Evolutionary conservation across 2,888 invertebrate genomes (phyloP), one percentile per base, ranked within the genome.

Genomic region (Portevinia maculata): DNA sequence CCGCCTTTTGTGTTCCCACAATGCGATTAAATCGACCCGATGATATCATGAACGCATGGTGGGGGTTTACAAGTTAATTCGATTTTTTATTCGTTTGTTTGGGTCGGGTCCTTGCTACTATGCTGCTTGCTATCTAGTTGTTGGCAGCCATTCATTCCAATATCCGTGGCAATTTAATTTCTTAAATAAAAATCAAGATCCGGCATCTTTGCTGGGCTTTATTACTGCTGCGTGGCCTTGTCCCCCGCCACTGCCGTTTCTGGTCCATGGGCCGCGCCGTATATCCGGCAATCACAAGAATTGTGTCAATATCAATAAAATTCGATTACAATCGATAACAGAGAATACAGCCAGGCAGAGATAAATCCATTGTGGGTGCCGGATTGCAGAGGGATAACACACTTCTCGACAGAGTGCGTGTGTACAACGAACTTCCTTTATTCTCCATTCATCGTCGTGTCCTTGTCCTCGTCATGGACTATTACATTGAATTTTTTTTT

Each of bases 231-330:
- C 53, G 78, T 83, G 81, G 60, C 39, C 48, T 48, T 39, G 37
- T 9, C 8, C 30, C 21, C 3, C 11, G 6, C 44, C 41, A 9
- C 11, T 41, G 7, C 41, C 5, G 50, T 15, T 32, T 24, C 21
- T 59, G 19, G 53, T 9, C 34, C 62, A 34, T 62, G 28, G 41
- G 53, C 53, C 88, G 86, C 24, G 86, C 24, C 24, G 2, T 87
- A 88, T 88, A 88, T 87, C 87, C 88, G 87, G 87, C 89, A 89
- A 89, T 89, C 89, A 88, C 88, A 87, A 88, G 88, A 88, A 89
- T 89, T 88, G 89, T 89, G 89, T 88, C 89, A 89, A 89, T 89
- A 89, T 88, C 89, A 89, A 89, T 89, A 89, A 89, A 89, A 89
- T 88, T 88, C 89, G 89, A 89, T 89, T 89, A 89, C 87, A 88